Evolutionary conservation across 1,140 invertebrate species (phyloP), one percentile per base, ranked within the genome.

Genomic region (Drosophila truncata): DNA sequence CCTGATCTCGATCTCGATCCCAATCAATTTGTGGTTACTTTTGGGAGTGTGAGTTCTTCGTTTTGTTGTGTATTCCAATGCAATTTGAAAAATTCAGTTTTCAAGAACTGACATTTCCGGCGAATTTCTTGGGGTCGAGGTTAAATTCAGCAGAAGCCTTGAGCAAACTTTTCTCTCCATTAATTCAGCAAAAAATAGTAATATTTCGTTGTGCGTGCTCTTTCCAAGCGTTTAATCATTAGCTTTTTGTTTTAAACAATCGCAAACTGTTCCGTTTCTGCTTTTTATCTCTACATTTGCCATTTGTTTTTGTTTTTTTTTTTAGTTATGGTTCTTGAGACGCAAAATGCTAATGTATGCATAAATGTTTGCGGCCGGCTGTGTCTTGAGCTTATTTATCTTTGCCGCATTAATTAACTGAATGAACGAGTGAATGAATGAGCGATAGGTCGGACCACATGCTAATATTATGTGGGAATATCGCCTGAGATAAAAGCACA

Each of bases 391-490:
- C 78, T 85, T 88, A 73, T 88, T 91, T 88, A 87, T 90, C 73
- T 88, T 82, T 75, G 78, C 77, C 81, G 85, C 81, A 84, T 88
- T 88, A 73, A 90, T 88, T 88, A 85, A 52, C 59, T 50, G 69
- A 78, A 63, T 62, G 74, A 62, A 75, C 59, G 52, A 79, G 47
- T 61, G 46, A 62, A 75, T 67, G 52, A 79, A 76, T 76, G 59
- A 61, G 58, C 60, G 41, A 72, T 72, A 75, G 50, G 46, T 54
- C 46, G 35, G 62, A 29, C 39, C 57, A 35, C 65, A 84, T 84
- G 74, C 50, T 90, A 85, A 91, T 91, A 77, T 85, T 82, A 91
- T 90, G 85, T 90, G 85, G 78, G 85, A 90, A 90, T 55, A 55
- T 55, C 37, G 62, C 35, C 11, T 20, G 37, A 33, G 63, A 69